Conservation (phyloP, 1,140 invertebrate species). For the Maniola jurtina region DNA sequence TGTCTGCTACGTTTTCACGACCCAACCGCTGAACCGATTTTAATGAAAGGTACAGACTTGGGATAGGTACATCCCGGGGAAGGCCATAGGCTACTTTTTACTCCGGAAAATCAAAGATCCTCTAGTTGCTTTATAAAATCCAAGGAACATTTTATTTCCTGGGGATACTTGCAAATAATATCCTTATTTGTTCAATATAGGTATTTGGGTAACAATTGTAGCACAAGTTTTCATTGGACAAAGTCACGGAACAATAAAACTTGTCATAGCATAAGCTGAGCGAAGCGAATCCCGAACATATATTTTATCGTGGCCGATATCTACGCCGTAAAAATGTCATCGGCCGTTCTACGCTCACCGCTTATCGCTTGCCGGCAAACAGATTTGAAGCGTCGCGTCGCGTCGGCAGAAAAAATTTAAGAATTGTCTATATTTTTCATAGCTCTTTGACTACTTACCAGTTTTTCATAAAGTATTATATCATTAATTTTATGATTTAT, state of each 20-base stretch:
- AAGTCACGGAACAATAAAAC: constrained; percentile 19
- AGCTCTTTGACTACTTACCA: background rate
- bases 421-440: background rate
- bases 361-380: constrained; percentile 39
- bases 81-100: too few species aligned
- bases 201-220: background rate
- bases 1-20: too few species aligned
- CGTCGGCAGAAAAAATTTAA: constrained; percentile 5
- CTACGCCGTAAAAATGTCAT: constrained; percentile 63
- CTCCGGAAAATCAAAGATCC: too few species aligned
- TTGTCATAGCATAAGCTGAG: constrained; percentile 19
- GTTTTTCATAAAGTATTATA: too few species aligned
- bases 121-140: background rate
- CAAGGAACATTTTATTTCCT: background rate
- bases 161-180: too few species aligned
- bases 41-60: too few species aligned
- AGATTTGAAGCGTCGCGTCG: constrained; percentile 21
- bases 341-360: constrained; percentile 40
- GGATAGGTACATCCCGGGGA: too few species aligned
- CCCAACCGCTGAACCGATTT: too few species aligned
- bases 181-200: background rate
- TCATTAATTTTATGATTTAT: too few species aligned
- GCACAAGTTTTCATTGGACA: constrained; percentile 22
- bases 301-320: constrained; percentile 52
- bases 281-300: constrained; percentile 40